Evolutionary conservation across 2,888 invertebrate genomes (phyloP), one percentile per base, ranked within the genome.

Genomic region (Galerucella nymphaeae): DNA sequence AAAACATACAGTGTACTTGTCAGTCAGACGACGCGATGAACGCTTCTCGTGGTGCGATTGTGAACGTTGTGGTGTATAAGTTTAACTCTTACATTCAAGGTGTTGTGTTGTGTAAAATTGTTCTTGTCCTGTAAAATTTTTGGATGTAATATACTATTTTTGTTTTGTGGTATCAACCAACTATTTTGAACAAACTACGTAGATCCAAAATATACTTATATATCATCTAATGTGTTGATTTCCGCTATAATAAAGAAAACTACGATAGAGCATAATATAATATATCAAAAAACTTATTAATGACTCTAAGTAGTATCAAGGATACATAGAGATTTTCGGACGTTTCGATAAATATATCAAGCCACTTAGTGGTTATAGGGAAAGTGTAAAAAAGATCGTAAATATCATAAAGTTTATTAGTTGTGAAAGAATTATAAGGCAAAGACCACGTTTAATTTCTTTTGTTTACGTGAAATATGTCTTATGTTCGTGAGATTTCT

Each of bases 401-500:
- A 74, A 74, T 70, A 71, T 70, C 71, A 68, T 65, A 59, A 63
- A 74, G 74, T 74, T 74, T 74, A 74, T 74, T 74, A 74, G 74
- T 74, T 74, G 74, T 70, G 74, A 71, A 74, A 74, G 74, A 74
- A 74, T 74, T 74, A 74, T 74, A 65, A 74, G 71, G 57, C 71
- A 68, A 70, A 53, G 63, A 68, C 71, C 65, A 74, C 71, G 65
- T 71, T 74, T 74, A 74, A 74, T 74, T 74, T 71, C 74, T 74
- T 61, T 71, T 71, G 71, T 74, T 74, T 68, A 64, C 64, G 30
- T 68, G 74, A 74, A 74, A 71, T 74, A 74, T 71, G 65, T 71
- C 53, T 65, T 65, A 55, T 67, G 68, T 71, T 67, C 71, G 73
- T 71, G 71, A 55, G 64, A 42, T 71, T 65, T 64, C 68, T 58